A percentile compares a stretch with the other conserved stretches of the same genome.
These are phyloP conservation scores for Takifugu rubripes DNA, from an alignment of 2,797 vertebrate genomes.

Conservation along the genomic window DNA sequence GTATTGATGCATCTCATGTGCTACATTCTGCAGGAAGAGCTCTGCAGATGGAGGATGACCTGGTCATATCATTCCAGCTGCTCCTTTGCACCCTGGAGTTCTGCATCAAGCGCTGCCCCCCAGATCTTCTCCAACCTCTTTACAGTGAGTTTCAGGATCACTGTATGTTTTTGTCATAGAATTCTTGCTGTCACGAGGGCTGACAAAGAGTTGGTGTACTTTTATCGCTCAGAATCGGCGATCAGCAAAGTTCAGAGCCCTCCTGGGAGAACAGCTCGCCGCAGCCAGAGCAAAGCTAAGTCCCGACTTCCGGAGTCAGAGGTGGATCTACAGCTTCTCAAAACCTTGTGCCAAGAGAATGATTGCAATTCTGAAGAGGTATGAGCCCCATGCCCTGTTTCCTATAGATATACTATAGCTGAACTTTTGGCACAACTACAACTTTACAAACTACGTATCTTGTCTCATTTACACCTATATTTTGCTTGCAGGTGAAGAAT, in stretches of 20 bases:
- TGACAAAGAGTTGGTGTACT: background rate
- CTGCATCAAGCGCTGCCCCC: conserved; percentile 87
- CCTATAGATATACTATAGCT: background rate
- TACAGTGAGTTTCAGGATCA: conserved; percentile 82
- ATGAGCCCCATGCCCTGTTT: conserved; percentile 9
- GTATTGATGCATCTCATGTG: conserved; percentile 10
- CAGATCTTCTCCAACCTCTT: conserved; percentile 84
- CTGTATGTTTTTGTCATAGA: background rate
- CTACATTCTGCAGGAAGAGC: conserved; percentile 80
- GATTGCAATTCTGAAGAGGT: conserved; percentile 95
- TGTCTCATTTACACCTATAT: background rate
- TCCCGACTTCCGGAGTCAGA: conserved; percentile 80
- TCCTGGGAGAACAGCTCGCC: conserved; percentile 82
- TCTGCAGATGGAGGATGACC: conserved; percentile 96
- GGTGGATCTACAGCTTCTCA: conserved; percentile 85
- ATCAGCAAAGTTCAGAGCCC: conserved; percentile 80
- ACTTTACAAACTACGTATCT: background rate
- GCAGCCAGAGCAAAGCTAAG: conserved; percentile 85
- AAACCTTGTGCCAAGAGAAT: conserved; percentile 91
- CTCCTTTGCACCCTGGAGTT: conserved; percentile 92
- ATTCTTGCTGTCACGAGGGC: background rate
- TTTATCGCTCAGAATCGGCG: conserved; percentile 76
- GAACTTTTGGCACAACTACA: background rate
- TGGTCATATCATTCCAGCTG: conserved; percentile 97
- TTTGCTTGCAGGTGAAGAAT: conserved; percentile 86